Evolutionary conservation across 2,113 vertebrate species (phyloP).

Genomic region (Zosterops pallidus): DNA sequence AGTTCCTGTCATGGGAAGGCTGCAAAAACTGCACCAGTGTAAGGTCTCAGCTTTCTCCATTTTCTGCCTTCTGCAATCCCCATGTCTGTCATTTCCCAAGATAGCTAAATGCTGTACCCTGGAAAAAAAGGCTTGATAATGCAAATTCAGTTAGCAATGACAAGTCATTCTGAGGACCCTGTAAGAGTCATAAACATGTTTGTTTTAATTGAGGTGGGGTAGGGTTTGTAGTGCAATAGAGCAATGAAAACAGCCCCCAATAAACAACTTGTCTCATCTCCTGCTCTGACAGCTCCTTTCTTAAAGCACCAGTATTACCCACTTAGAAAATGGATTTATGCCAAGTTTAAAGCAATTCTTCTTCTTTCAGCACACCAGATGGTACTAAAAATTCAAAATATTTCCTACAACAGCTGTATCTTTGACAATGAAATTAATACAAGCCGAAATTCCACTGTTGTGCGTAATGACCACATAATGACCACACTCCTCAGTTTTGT

Average conservation of each 20-base stretch:
- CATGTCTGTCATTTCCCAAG: not conserved
- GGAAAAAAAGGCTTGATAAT: not conserved
- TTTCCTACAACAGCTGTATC: slow-evolving; percentile 82
- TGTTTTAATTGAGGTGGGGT: slow-evolving; percentile 33
- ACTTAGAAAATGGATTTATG: slow-evolving; percentile 70
- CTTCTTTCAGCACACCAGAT: slow-evolving; percentile 81
- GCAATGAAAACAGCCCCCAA: slow-evolving; percentile 48
- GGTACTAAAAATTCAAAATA: slow-evolving; percentile 79
- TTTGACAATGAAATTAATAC: slow-evolving; percentile 84
- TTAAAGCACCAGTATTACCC: slow-evolving; percentile 66
- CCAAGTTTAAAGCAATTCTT: slow-evolving; percentile 69
- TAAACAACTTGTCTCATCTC: slow-evolving; percentile 56
- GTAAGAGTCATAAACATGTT: slow-evolving; percentile 26
- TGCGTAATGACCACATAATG: not conserved
- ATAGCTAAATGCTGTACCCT: not conserved
- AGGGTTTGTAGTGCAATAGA: not conserved
- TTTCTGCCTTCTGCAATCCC: not conserved
- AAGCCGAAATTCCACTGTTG: slow-evolving; percentile 38
- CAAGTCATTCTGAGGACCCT: not conserved
- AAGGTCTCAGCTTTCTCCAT: not conserved
- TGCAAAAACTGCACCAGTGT: not conserved
- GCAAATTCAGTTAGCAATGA: not conserved
- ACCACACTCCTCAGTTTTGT: slow-evolving; percentile 61
- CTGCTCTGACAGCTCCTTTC: slow-evolving; percentile 50
- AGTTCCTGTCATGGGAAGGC: not conserved